Evolutionary conservation across 2,113 vertebrate genomes (phyloP).

Genomic region (human (Homo sapiens)): GRCh38 chr2:87054501-87055000

Average conservation of each 20-base stretch:
- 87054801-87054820: not conserved
- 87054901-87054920: not conserved
- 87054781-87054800: not conserved
- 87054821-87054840: not conserved
- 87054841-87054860: not conserved
- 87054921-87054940: not conserved
- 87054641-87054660: not conserved
- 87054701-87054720: not conserved
- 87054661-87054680: not conserved
- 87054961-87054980: not conserved
- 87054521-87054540: not conserved
- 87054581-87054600: not conserved
- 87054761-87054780: not conserved
- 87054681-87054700: not conserved
- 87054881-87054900: not conserved
- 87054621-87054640: not conserved
- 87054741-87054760: not conserved
- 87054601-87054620: not conserved
- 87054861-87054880: not conserved
- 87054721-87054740: not conserved
- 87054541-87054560: not conserved
- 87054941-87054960: not conserved
- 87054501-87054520: not conserved
- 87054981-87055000: not conserved
- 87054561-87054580: not conserved